Evolutionary conservation across 2,797 vertebrate species (phyloP).

Genomic region (Natrix natrix): DNA sequence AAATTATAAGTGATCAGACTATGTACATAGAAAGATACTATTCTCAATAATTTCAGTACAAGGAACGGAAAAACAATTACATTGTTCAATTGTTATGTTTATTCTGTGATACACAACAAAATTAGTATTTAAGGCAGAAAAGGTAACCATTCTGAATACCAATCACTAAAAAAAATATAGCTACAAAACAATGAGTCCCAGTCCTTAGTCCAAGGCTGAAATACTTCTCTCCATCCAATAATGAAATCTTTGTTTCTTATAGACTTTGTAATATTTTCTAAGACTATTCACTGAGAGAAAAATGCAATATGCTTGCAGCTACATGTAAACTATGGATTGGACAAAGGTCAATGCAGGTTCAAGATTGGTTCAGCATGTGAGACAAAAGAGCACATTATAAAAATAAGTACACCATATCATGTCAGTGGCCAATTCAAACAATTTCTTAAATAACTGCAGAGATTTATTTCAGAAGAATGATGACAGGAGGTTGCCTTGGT

Average conservation of each 20-base stretch:
- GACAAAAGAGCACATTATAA: slow-evolving; percentile 28
- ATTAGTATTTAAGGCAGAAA: neutral
- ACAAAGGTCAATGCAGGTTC: slow-evolving; percentile 34
- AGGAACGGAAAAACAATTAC: neutral
- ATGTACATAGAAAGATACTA: neutral
- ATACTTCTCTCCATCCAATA: neutral
- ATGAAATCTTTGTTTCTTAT: neutral
- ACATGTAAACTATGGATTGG: slow-evolving; percentile 27
- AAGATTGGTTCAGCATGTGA: slow-evolving; percentile 22
- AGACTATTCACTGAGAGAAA: slow-evolving; percentile 1
- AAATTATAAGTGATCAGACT: neutral
- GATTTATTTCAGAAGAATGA: neutral
- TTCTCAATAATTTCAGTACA: neutral
- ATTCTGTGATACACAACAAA: neutral
- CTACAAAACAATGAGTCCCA: neutral
- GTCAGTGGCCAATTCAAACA: slow-evolving; percentile 26
- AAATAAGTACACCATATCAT: slow-evolving; percentile 9
- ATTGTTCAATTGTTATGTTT: neutral
- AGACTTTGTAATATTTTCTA: slow-evolving; percentile 26
- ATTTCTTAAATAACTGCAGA: slow-evolving; percentile 16
- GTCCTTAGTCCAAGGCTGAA: neutral
- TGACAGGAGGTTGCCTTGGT: neutral
- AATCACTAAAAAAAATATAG: neutral
- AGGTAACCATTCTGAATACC: neutral
- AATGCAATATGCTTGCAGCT: slow-evolving; percentile 30